phyloP scores from a whole-genome alignment of 1,140 invertebrate genomes.

The Plectrocnemia conspersa region DNA sequence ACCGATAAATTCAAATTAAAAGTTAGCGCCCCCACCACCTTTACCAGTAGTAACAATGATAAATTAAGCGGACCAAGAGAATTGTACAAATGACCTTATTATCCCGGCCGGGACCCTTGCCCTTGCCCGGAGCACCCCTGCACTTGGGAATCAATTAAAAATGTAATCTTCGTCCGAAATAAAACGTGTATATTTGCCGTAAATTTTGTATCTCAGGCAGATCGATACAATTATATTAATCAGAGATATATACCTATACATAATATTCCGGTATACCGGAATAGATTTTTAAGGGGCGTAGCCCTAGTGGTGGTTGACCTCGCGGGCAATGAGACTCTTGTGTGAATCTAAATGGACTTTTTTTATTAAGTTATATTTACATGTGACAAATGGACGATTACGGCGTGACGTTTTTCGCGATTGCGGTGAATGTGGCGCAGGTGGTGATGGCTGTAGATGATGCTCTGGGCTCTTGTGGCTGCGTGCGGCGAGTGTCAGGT shows the following conservation, averaged over 20 bases:
- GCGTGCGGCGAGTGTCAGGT: too few species aligned
- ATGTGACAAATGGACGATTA: not conserved
- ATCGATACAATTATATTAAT: too few species aligned
- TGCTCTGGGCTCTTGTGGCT: too few species aligned
- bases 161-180: too few species aligned
- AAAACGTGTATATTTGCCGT: too few species aligned
- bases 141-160: not conserved
- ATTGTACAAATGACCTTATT: conserved; percentile 29
- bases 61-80: conserved; percentile 17
- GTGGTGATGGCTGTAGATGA: too few species aligned
- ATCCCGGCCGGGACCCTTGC: conserved; percentile 10
- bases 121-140: not conserved
- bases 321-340: not conserved
- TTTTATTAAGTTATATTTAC: not conserved
- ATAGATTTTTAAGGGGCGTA: not conserved
- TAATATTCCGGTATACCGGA: not conserved
- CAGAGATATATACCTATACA: not conserved
- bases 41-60: conserved; percentile 31
- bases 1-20: conserved; percentile 33
- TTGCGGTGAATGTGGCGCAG: too few species aligned
- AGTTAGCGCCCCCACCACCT: conserved; percentile 21
- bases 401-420: not conserved
- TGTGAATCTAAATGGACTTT: not conserved
- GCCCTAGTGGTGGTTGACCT: not conserved
- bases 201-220: too few species aligned